Percentiles rank a stretch among this genome's conserved stretches.
Conservation (phyloP, 2,888 invertebrate genomes). For the Drymonia ruficornis region DNA sequence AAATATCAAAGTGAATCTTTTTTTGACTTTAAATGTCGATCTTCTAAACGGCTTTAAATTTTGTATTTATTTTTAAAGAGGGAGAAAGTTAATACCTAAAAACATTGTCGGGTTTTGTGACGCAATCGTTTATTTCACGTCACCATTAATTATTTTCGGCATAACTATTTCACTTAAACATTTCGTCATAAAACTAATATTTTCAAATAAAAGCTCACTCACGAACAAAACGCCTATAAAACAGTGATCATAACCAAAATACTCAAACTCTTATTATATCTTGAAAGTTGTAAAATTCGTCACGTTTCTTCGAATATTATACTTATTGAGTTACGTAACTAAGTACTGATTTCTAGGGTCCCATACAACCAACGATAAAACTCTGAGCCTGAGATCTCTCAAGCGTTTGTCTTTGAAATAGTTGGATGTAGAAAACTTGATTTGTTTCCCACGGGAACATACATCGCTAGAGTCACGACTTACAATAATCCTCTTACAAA, state of each 20-base stretch:
- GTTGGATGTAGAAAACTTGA: too few species aligned
- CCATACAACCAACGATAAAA: neutral
- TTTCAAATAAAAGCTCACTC: neutral
- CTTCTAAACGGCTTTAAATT: too few species aligned
- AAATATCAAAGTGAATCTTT: too few species aligned
- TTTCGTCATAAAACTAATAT: neutral
- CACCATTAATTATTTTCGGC: too few species aligned
- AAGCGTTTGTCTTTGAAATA: too few species aligned
- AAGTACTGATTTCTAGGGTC: neutral
- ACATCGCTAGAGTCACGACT: neutral
- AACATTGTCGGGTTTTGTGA: too few species aligned
- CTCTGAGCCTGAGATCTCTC: neutral
- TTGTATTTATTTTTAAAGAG: too few species aligned
- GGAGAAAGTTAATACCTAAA: too few species aligned
- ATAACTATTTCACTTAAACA: too few species aligned
- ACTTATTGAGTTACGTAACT: slow-evolving; percentile 6
- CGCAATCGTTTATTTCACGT: too few species aligned
- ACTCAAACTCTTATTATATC: neutral
- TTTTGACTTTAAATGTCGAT: too few species aligned
- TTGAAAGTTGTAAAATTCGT: neutral
- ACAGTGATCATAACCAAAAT: slow-evolving; percentile 7
- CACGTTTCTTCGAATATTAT: slow-evolving; percentile 13
- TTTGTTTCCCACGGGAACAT: neutral
- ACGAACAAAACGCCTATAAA: neutral
- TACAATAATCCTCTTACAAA: neutral